Evolutionary conservation across 2,888 invertebrate genomes (phyloP).

Genomic region (Heteromurus nitidus): DNA sequence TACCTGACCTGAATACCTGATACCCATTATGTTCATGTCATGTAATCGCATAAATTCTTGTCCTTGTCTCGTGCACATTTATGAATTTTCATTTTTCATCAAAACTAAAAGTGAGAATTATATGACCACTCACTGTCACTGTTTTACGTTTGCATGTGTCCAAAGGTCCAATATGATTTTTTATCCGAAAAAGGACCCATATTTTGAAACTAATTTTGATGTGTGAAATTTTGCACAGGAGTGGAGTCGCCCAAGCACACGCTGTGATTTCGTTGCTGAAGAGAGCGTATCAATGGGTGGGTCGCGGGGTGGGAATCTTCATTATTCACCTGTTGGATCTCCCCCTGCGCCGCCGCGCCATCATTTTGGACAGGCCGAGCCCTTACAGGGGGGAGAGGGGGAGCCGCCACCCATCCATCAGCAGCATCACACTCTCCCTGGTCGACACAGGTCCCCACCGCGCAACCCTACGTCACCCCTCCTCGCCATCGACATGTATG

Average conservation of each 20-base stretch:
- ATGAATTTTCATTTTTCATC: too few relatives aligned
- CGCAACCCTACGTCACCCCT: conserved; percentile 73
- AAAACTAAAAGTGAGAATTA: conserved; percentile 38
- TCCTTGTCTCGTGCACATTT: neutral
- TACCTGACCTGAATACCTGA: too few relatives aligned
- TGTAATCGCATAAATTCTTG: neutral
- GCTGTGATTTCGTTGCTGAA: conserved; percentile 74
- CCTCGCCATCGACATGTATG: conserved; percentile 73
- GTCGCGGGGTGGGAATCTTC: conserved; percentile 72
- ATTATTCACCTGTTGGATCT: conserved; percentile 74
- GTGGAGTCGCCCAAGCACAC: conserved; percentile 74
- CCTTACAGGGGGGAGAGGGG: conserved; percentile 66
- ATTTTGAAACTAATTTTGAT: neutral
- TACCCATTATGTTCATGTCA: neutral
- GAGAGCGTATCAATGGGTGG: conserved; percentile 73
- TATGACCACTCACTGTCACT: conserved; percentile 23
- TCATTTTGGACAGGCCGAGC: conserved; percentile 73
- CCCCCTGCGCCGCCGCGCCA: conserved; percentile 73
- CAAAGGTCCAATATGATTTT: too few relatives aligned
- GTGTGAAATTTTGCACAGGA: conserved; percentile 63
- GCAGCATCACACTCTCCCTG: conserved; percentile 74
- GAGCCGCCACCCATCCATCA: conserved; percentile 73
- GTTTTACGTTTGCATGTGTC: too few relatives aligned
- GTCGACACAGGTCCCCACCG: conserved; percentile 72
- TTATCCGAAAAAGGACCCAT: too few relatives aligned